Evolutionary conservation across 2,113 vertebrate genomes (phyloP).

Genomic region (Litocranius walleri): DNA sequence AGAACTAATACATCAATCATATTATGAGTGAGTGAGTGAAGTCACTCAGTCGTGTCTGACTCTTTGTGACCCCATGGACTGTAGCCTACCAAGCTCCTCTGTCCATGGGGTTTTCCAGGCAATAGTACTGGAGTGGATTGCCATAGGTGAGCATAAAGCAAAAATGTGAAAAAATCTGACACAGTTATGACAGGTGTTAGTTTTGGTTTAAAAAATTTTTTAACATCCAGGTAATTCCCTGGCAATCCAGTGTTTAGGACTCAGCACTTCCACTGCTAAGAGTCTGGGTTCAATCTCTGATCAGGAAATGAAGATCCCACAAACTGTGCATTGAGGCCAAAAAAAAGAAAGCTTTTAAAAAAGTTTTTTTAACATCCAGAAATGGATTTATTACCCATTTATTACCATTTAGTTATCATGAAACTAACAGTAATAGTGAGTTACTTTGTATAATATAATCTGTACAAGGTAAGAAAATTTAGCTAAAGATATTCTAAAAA

Average conservation of each 20-base stretch:
- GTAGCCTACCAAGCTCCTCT: too few species aligned
- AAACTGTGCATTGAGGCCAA: background rate
- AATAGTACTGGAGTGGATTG: too few species aligned
- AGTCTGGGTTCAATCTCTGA: background rate
- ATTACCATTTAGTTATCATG: background rate
- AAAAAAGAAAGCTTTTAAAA: background rate
- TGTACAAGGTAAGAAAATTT: background rate
- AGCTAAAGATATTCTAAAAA: background rate
- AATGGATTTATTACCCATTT: background rate
- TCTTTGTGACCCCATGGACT: too few species aligned
- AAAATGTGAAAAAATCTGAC: background rate
- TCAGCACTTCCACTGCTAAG: background rate
- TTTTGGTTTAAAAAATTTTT: background rate
- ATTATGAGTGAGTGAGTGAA: too few species aligned
- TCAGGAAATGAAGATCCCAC: background rate
- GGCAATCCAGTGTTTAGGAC: background rate
- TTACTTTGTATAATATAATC: background rate
- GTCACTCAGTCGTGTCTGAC: too few species aligned
- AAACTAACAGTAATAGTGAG: background rate
- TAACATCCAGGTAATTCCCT: background rate
- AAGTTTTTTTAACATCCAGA: background rate
- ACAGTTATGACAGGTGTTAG: background rate
- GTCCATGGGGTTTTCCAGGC: too few species aligned
- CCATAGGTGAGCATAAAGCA: background rate
- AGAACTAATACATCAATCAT: background rate